Evolutionary conservation across 2,888 invertebrate species (phyloP), one percentile per base, ranked within the genome.

Genomic region (Leptogaster cylindrica): DNA sequence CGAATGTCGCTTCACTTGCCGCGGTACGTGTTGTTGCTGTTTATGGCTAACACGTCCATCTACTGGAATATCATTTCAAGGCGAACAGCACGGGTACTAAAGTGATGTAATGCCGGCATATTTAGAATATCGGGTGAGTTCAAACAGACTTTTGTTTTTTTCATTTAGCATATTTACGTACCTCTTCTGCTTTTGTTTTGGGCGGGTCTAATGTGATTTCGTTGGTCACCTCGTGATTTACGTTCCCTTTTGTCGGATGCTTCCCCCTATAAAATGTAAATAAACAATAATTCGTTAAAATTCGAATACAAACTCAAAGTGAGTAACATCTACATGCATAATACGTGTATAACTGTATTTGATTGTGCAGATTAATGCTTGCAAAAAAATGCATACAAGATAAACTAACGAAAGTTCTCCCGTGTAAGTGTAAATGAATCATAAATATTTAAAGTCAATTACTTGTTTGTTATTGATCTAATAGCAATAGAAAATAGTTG

Each of bases 61-160:
- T 46, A 46, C 39, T 33, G 44, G 55, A 55, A 33, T 66, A 52
- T 55, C 20, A 23, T 14, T 50, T 31, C 66, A 66, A 66, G 66
- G 66, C 66, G 27, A 66, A 28, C 66, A 41, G 39, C 66, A 52
- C 66, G 55, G 66, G 36, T 52, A 41, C 20, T 51, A 51, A 27
- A 50, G 28, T 51, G 39, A 50, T 65, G 61, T 61, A 44, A 44
- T 51, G 41, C 50, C 36, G 33, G 36, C 64, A 46, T 46, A 48
- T 64, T 64, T 61, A 41, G 44, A 44, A 12, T 28, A 44, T 44
- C 16, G n/a, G n/a, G n/a, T n/a, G n/a, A n/a, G n/a, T n/a, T n/a
- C n/a, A n/a, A n/a, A n/a, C n/a, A n/a, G n/a, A n/a, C n/a, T n/a
- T n/a, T n/a, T n/a, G n/a, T n/a, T n/a, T n/a, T n/a, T n/a, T n/a